phyloP scores from a whole-genome alignment of 1,140 invertebrate genomes.

The Ditylenchus dipsaci region DNA sequence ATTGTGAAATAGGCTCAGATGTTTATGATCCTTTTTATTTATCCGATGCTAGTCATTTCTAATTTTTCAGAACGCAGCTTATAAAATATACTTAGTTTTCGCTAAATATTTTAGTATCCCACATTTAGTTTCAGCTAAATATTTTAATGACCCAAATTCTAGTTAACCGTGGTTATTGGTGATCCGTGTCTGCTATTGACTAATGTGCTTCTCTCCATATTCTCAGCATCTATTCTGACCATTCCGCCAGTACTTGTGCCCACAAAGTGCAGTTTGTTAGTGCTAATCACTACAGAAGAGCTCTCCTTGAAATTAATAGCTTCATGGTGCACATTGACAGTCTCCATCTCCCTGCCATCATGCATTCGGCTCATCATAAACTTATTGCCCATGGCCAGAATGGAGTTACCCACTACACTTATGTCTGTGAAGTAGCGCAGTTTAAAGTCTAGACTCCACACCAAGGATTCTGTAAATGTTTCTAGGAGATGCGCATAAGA shows the following conservation, averaged over 20 bases:
- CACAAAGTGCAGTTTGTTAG: slow-evolving; percentile 18
- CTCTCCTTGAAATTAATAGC: slow-evolving; percentile 26
- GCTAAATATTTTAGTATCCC: no score
- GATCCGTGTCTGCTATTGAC: slow-evolving; percentile 20
- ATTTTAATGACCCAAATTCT: no score
- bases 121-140: no score
- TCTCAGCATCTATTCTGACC: slow-evolving; percentile 28
- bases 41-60: no score
- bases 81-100: no score
- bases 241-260: slow-evolving; percentile 11
- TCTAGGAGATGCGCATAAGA: not conserved
- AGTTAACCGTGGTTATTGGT: slow-evolving; percentile 25
- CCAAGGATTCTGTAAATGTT: not conserved
- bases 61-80: no score
- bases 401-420: slow-evolving; percentile 2
- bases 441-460: slow-evolving; percentile 35
- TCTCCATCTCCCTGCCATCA: slow-evolving; percentile 31
- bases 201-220: slow-evolving; percentile 5
- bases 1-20: no score
- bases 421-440: slow-evolving; percentile 36
- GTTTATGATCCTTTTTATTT: no score
- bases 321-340: slow-evolving; percentile 33
- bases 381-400: slow-evolving; percentile 31
- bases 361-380: slow-evolving; percentile 29
- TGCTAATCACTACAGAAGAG: slow-evolving; percentile 23